These are phyloP conservation scores for Erethizon dorsatum DNA, from an alignment of 2,797 vertebrate species.

Conservation along the genomic window DNA sequence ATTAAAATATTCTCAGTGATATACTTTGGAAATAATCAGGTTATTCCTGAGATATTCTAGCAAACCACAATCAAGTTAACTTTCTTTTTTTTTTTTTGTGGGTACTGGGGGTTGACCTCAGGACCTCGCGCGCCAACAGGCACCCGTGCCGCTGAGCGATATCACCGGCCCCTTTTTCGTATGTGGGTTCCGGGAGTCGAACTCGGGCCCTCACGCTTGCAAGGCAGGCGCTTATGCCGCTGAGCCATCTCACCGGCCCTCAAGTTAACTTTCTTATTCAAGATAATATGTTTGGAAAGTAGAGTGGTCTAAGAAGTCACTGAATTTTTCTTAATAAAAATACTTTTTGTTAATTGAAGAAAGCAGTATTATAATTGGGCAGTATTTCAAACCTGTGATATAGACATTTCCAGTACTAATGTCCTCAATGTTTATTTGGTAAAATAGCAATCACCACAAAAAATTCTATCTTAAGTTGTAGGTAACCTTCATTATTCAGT, in stretches of 20 bases:
- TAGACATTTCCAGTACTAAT: background rate
- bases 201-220: no score
- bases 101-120: no score
- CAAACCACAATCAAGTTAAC: background rate
- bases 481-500: background rate
- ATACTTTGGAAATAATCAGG: constrained; percentile 12
- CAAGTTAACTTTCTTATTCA: constrained; percentile 4
- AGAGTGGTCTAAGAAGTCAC: background rate
- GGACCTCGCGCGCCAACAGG: no score
- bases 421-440: constrained; percentile 24
- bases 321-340: constrained; percentile 15
- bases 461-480: background rate
- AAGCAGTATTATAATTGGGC: background rate
- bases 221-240: no score
- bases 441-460: background rate
- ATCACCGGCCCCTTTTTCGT: no score
- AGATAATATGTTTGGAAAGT: constrained; percentile 1
- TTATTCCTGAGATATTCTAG: constrained; percentile 20
- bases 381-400: background rate
- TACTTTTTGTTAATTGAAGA: background rate
- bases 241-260: no score
- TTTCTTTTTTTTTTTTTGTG: no score
- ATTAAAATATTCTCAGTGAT: background rate
- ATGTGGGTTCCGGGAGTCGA: no score
- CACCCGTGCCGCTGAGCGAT: no score